These are phyloP conservation scores for Neotoxoptera formosana DNA, from an alignment of 1,140 invertebrate species.

Conservation along the genomic window DNA sequence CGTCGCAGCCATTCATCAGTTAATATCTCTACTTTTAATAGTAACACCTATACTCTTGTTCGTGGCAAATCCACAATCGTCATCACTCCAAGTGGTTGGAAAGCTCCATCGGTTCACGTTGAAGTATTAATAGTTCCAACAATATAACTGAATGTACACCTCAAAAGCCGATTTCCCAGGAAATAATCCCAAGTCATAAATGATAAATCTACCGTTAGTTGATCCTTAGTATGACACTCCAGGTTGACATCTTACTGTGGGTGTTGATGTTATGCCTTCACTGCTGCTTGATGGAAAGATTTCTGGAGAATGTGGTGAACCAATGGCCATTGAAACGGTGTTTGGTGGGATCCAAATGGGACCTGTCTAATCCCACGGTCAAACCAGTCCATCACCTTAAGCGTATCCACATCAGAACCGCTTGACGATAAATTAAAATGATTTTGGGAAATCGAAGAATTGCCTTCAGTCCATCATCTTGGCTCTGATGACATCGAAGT, in stretches of 20 bases:
- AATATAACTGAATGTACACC: background rate
- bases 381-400: no score
- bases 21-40: background rate
- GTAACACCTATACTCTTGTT: background rate
- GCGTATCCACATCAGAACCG: no score
- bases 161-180: background rate
- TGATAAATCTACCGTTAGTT: background rate
- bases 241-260: background rate
- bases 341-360: background rate
- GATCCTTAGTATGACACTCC: background rate
- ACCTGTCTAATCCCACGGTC: background rate
- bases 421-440: no score
- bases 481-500: no score
- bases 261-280: background rate
- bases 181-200: background rate
- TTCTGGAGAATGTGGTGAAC: slow-evolving; percentile 81
- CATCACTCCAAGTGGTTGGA: background rate
- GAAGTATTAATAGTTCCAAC: background rate
- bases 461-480: no score
- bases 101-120: background rate
- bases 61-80: background rate
- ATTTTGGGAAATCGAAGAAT: no score
- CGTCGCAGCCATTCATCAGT: no score
- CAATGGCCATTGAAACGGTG: slow-evolving; percentile 82
- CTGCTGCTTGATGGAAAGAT: slow-evolving; percentile 90